These are phyloP conservation scores for Orcinus orca DNA, from an alignment of 2,113 vertebrate species.

Conservation along the genomic window DNA sequence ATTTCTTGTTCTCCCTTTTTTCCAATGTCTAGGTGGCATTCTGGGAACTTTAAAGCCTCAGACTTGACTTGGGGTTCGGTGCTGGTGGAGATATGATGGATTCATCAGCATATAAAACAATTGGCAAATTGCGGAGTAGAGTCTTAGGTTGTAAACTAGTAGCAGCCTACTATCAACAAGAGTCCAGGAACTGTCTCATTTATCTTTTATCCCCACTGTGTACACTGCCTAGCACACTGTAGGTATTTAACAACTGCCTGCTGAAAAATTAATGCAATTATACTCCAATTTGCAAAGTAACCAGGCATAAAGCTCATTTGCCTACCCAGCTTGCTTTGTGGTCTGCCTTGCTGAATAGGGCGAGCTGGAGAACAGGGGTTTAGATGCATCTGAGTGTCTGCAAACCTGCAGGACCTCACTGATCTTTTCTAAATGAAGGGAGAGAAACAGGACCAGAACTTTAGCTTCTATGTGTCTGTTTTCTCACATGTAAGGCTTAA, in stretches of 20 bases:
- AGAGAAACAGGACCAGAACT: background rate
- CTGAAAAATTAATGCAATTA: background rate
- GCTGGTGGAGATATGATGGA: background rate
- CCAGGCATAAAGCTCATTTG: background rate
- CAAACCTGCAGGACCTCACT: background rate
- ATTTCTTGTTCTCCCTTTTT: background rate
- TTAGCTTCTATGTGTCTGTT: background rate
- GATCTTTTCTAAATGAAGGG: background rate
- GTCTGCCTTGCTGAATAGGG: background rate
- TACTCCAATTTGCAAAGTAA: background rate
- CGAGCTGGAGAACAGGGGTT: background rate
- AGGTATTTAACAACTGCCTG: background rate
- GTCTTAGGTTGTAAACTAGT: background rate
- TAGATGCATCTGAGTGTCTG: background rate
- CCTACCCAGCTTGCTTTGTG: background rate
- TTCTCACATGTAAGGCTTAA: background rate
- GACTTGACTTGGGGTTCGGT: background rate
- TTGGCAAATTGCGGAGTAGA: background rate
- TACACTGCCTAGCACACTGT: background rate
- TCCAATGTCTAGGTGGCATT: background rate
- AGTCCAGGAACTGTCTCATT: background rate
- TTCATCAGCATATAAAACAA: background rate
- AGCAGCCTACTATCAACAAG: background rate
- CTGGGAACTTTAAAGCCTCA: background rate
- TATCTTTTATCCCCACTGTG: background rate